Conservation (phyloP, 2,797 vertebrate genomes). For the Sebastes trivittatus region DNA sequence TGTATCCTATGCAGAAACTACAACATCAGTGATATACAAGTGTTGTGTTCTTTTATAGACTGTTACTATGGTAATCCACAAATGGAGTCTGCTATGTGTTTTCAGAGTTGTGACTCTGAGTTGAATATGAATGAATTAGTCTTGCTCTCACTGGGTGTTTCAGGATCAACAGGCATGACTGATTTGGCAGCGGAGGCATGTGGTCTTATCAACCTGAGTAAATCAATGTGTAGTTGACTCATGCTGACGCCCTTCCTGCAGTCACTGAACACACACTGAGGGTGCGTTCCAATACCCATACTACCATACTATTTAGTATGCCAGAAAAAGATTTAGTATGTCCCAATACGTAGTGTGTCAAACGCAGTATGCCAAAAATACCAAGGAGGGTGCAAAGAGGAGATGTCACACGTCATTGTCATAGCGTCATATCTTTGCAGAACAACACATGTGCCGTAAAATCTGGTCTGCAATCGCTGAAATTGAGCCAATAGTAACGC, state of each 20-base stretch:
- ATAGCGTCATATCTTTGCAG: no score
- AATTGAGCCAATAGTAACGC: no score
- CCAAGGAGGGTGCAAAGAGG: no score
- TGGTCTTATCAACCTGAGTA: conserved; percentile 1
- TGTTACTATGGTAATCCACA: neutral
- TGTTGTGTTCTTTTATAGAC: neutral
- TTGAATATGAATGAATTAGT: neutral
- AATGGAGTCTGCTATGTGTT: neutral
- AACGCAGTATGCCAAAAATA: no score
- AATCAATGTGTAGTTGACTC: neutral
- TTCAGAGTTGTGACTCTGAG: neutral
- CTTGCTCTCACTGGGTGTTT: neutral
- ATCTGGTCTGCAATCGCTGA: no score
- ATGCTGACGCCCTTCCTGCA: neutral
- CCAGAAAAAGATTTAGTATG: no score
- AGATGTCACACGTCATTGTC: no score
- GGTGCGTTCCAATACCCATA: no score
- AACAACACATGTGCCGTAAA: no score
- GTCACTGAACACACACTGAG: neutral
- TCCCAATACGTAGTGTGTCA: no score
- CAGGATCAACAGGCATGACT: neutral
- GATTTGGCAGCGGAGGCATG: neutral
- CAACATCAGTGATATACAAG: neutral
- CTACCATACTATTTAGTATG: no score
- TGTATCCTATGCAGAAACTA: neutral